Conservation (phyloP, 2,888 invertebrate species). For the Acronicta aceris region DNA sequence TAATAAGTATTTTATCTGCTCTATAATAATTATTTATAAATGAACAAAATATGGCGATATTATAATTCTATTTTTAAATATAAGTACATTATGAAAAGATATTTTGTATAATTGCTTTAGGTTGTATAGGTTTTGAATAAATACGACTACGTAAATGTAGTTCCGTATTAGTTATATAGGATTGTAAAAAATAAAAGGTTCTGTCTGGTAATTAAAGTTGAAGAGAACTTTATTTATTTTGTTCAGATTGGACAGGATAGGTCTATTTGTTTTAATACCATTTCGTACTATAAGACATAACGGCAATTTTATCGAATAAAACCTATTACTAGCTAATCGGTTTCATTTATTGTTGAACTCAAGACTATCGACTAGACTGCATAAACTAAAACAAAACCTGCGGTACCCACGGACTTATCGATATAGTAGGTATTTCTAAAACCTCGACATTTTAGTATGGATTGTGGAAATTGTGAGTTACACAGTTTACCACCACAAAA, state of each 20-base stretch:
- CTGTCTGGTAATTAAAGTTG: constrained; percentile 77
- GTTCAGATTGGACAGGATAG: constrained; percentile 76
- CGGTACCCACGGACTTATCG: too few relatives aligned
- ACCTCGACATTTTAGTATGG: too few relatives aligned
- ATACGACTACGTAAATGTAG: constrained; percentile 73
- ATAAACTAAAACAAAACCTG: too few relatives aligned
- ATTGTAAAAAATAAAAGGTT: constrained; percentile 81
- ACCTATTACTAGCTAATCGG: constrained; percentile 66
- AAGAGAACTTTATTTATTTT: constrained; percentile 82
- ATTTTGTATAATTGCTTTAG: constrained; percentile 88
- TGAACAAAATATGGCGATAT: constrained; percentile 83
- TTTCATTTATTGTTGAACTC: constrained; percentile 38
- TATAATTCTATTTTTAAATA: constrained; percentile 77
- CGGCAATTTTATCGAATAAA: constrained; percentile 78
- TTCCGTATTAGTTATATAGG: constrained; percentile 70
- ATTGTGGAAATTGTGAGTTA: too few relatives aligned
- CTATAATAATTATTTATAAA: constrained; percentile 67
- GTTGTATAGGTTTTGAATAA: constrained; percentile 82
- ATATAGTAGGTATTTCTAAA: too few relatives aligned
- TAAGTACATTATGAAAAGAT: constrained; percentile 83
- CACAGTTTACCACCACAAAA: too few relatives aligned
- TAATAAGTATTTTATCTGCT: constrained; percentile 65
- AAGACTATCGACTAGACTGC: background rate
- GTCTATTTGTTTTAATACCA: constrained; percentile 74
- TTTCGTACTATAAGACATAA: constrained; percentile 76